phyloP scores from a whole-genome alignment of 2,797 vertebrate species.

The Acanthopagrus latus region DNA sequence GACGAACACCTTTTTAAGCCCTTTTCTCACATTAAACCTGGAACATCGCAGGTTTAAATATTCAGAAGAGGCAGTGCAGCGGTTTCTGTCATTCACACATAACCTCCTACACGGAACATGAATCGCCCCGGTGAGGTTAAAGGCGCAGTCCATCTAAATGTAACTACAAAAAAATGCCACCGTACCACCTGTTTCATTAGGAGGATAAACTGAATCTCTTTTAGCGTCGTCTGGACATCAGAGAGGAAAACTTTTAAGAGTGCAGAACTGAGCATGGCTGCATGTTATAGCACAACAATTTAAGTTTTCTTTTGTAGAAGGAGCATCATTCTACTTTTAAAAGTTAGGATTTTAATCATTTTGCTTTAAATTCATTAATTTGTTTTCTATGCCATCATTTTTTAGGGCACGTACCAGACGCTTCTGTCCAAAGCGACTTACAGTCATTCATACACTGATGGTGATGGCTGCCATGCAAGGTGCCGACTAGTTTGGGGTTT shows the following conservation, averaged over 20 bases:
- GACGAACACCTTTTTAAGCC: constrained; percentile 26
- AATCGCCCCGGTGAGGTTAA: constrained; percentile 14
- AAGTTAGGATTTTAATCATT: too few species aligned
- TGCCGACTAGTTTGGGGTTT: too few species aligned
- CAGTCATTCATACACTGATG: too few species aligned
- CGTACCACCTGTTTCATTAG: background rate
- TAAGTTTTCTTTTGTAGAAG: too few species aligned
- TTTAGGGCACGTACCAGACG: too few species aligned
- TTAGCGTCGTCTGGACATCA: background rate
- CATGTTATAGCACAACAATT: background rate
- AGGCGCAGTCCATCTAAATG: background rate
- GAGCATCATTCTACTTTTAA: background rate
- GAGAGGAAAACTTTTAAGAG: background rate
- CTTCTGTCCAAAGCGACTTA: too few species aligned
- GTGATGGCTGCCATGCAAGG: too few species aligned
- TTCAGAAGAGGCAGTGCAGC: constrained; percentile 14
- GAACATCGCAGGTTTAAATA: constrained; percentile 47
- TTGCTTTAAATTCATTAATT: too few species aligned
- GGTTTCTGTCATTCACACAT: constrained; percentile 56
- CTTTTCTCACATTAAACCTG: constrained; percentile 43
- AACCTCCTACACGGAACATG: constrained; percentile 52
- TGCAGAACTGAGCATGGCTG: background rate
- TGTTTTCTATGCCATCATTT: too few species aligned
- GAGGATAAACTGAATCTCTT: background rate
- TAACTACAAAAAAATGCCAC: background rate